These are phyloP conservation scores for Glandiceps talaboti DNA, from an alignment of 53 echinoderm and acorn worm species.

Conservation along the genomic window DNA sequence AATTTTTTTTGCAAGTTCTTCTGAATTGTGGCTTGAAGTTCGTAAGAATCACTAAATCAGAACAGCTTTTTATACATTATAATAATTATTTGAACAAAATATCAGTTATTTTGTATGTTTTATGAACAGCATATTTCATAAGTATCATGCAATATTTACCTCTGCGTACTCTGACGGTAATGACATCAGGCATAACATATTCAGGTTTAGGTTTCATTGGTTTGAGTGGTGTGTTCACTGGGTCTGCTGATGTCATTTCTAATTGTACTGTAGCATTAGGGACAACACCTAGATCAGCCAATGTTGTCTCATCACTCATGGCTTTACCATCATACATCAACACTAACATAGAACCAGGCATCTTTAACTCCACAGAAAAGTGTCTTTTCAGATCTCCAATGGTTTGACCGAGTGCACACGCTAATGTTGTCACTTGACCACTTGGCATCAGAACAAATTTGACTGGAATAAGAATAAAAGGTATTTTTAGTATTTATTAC, in stretches of 20 bases:
- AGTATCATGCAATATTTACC: no score
- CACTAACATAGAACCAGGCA: slow-evolving; percentile 69
- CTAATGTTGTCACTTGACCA: slow-evolving; percentile 96
- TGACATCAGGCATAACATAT: slow-evolving; percentile 96
- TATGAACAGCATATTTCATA: no score
- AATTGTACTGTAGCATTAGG: slow-evolving; percentile 92
- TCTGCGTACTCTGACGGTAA: slow-evolving; percentile 82
- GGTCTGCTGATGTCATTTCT: slow-evolving; percentile 94
- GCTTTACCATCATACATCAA: slow-evolving; percentile 89
- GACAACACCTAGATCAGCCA: slow-evolving; percentile 82
- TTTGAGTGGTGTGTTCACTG: slow-evolving; percentile 68
- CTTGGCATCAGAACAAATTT: slow-evolving; percentile 98
- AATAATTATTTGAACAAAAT: neutral
- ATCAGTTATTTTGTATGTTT: neutral
- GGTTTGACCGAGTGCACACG: slow-evolving; percentile 76
- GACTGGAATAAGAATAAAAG: slow-evolving; percentile 32
- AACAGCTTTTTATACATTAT: neutral
- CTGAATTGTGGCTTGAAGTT: no score
- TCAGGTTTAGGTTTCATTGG: slow-evolving; percentile 90
- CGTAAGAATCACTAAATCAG: neutral
- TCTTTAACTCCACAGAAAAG: slow-evolving; percentile 58
- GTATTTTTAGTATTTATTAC: no score
- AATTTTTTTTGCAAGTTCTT: no score
- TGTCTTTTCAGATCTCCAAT: slow-evolving; percentile 56
- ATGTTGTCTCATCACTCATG: slow-evolving; percentile 48